A percentile compares a stretch with the other conserved stretches of the same genome.
Conservation (phyloP, 2,888 invertebrate species). For the Sepiola atlantica region DNA sequence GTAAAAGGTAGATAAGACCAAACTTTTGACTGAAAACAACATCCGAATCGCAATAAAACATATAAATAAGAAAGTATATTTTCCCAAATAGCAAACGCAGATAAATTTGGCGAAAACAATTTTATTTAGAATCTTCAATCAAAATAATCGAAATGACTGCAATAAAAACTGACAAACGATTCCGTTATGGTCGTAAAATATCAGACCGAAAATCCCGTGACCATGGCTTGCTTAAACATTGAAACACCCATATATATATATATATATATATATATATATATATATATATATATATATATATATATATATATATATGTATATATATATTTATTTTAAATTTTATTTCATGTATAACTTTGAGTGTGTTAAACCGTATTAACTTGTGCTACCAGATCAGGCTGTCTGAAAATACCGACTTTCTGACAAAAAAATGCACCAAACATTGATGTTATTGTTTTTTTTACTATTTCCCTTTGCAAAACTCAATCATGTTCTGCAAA, state of each 20-base stretch:
- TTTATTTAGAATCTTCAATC: background rate
- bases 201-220: background rate
- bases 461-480: too few relatives aligned
- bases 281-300: background rate
- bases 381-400: too few relatives aligned
- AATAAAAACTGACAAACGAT: background rate
- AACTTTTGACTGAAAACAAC: background rate
- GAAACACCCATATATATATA: background rate
- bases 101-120: background rate
- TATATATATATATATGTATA: too few relatives aligned
- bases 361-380: too few relatives aligned
- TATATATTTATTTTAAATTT: too few relatives aligned
- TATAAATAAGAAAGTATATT: background rate
- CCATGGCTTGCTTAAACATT: background rate
- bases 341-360: too few relatives aligned
- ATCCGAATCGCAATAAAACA: background rate
- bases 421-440: too few relatives aligned
- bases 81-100: too few relatives aligned
- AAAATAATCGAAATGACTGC: background rate
- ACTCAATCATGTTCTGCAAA: too few relatives aligned
- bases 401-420: too few relatives aligned
- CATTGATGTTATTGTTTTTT: too few relatives aligned
- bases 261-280: background rate
- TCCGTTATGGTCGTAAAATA: background rate
- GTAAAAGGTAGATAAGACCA: background rate